These are phyloP conservation scores for Silvanus unidentatus DNA, from an alignment of 2,888 invertebrate species.

Conservation along the genomic window DNA sequence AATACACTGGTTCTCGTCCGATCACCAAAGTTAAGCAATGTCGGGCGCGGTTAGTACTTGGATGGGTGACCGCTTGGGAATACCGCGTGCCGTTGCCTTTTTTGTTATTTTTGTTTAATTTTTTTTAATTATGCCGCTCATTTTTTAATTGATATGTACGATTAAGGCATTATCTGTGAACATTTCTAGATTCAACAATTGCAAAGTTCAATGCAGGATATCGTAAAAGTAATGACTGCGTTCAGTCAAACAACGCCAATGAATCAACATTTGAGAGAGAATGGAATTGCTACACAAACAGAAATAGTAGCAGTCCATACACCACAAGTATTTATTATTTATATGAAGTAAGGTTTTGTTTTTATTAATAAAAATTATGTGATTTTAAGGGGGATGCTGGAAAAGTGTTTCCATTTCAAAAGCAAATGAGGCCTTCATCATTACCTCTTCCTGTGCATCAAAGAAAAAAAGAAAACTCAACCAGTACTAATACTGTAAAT, in stretches of 20 bases:
- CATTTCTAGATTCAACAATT: conserved; percentile 64
- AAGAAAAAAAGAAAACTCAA: conserved; percentile 32
- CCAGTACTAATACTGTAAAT: conserved; percentile 17
- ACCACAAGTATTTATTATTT: conserved; percentile 56
- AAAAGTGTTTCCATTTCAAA: conserved; percentile 44
- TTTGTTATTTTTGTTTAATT: neutral
- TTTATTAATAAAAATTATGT: neutral
- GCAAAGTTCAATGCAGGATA: conserved; percentile 73
- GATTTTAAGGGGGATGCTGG: conserved; percentile 40
- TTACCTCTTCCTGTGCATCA: conserved; percentile 41
- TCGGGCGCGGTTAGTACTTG: conserved; percentile 8
- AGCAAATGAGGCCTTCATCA: conserved; percentile 43
- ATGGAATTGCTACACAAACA: conserved; percentile 67
- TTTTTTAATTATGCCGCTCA: too few relatives aligned
- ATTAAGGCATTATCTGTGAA: too few relatives aligned
- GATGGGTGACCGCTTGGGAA: conserved; percentile 11
- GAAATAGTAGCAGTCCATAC: conserved; percentile 74
- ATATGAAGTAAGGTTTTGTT: neutral
- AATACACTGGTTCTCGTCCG: neutral
- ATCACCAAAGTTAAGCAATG: conserved; percentile 6
- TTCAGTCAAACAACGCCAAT: conserved; percentile 42
- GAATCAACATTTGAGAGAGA: conserved; percentile 35
- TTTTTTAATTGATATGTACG: too few relatives aligned
- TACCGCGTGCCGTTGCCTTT: conserved; percentile 4
- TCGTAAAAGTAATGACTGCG: conserved; percentile 63